Base-by-base conservation (phyloP, 2,113 vertebrate genomes). In the Hirundichthys speculiger region DNA sequence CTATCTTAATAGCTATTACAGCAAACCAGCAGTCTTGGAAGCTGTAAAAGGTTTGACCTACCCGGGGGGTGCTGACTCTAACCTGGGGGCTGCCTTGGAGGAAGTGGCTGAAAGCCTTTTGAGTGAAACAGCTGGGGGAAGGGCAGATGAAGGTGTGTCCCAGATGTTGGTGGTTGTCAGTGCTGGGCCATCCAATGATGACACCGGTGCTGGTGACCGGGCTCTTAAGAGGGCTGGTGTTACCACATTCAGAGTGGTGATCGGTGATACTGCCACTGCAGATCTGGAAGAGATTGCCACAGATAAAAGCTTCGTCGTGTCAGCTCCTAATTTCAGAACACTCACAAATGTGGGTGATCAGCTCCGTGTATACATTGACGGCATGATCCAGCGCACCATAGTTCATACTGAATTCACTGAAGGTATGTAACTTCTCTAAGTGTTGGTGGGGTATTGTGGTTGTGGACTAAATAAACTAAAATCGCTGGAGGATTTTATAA, bases 131-230 rank as follows among this genome's bases (percentile, higher is more conserved):
- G 90, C 93, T 84, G 98, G 98, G 81, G 96, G 97, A 93, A 94
- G 97, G 76, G 94, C 86, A 86, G 94, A 96, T 45, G 95, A 99
- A 87, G 92, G 89, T 1, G 94, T 98, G 19, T 96, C 96, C 46
- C 98, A 98, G 89, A 91, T 94, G 77, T 83, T 98, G 90, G 90
- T 99, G 79, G 89, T 99, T 65, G 91, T 99, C 89, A 95, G 94
- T 81, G 93, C 95, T 57, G 94, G 94, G 75, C 91, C 93, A 42
- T 95, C 97, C 90, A 95, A 91, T 82, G 98, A 99, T 79, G 96
- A 98, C 89, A 89, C 95, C 67, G 91, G 88, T 72, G 92, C 92
- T 19, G 94, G 93, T 71, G 92, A 95, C 77, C 90, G 93, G 76
- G 93, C 94, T 13, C 89, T 99, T 88, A 97, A 95, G 89, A 92